phyloP scores from a whole-genome alignment of 2,888 invertebrate species.

The Synergus laeviventris region DNA sequence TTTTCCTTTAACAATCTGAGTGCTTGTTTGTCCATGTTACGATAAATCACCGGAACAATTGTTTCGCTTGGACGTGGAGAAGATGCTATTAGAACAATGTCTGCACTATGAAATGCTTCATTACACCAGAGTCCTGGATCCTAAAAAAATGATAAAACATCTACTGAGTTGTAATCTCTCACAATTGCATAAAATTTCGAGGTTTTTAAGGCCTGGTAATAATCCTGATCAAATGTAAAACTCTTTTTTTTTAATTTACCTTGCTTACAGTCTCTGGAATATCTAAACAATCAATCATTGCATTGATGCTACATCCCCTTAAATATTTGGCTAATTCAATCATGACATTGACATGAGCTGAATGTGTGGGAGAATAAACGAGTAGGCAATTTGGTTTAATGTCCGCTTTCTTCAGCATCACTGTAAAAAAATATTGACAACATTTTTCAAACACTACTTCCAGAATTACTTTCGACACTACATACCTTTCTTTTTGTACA shows the following conservation, averaged over 20 bases:
- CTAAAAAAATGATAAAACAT: slow-evolving; percentile 53
- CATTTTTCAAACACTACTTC: neutral
- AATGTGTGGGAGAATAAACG: slow-evolving; percentile 69
- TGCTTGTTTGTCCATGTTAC: slow-evolving; percentile 66
- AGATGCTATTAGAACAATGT: slow-evolving; percentile 68
- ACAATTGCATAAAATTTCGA: too few relatives aligned
- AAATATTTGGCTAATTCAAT: slow-evolving; percentile 68
- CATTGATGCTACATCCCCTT: slow-evolving; percentile 67
- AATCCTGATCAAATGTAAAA: neutral
- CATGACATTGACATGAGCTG: slow-evolving; percentile 69
- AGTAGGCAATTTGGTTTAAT: slow-evolving; percentile 69
- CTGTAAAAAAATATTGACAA: slow-evolving; percentile 48
- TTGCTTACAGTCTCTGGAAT: slow-evolving; percentile 65
- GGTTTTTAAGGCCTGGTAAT: too few relatives aligned
- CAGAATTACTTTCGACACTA: neutral
- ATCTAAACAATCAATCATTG: slow-evolving; percentile 70
- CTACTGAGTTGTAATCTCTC: too few relatives aligned
- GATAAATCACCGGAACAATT: slow-evolving; percentile 62
- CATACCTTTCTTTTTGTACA: slow-evolving; percentile 64
- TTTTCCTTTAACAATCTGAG: slow-evolving; percentile 67
- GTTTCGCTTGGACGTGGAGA: slow-evolving; percentile 64
- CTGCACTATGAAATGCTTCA: slow-evolving; percentile 66
- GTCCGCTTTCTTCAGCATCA: slow-evolving; percentile 55
- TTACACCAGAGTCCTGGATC: slow-evolving; percentile 71
- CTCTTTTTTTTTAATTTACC: slow-evolving; percentile 55